A percentile compares a stretch with the other conserved stretches of the same genome.
phyloP scores from a whole-genome alignment of 1,140 invertebrate genomes.

The Uloborus diversus region DNA sequence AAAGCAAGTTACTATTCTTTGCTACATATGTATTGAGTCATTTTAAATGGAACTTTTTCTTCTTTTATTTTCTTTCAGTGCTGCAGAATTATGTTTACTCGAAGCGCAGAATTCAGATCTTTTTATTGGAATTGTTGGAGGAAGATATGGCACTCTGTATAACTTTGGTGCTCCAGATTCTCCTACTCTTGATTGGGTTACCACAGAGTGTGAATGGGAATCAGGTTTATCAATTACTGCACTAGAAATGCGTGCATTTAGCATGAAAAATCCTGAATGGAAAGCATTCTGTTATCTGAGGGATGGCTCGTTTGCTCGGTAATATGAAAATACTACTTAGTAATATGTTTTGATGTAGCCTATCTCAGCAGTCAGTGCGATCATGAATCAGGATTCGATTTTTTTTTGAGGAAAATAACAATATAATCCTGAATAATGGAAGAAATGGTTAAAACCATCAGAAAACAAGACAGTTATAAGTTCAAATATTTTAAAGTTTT shows the following conservation, averaged over 20 bases:
- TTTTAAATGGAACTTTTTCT: no score
- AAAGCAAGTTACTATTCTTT: no score
- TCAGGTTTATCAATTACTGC: conserved; percentile 67
- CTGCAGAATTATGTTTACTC: conserved; percentile 65
- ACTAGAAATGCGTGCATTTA: conserved; percentile 66
- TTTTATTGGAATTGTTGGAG: conserved; percentile 68
- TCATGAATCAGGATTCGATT: no score
- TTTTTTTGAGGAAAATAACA: conserved; percentile 56
- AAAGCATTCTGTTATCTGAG: conserved; percentile 67
- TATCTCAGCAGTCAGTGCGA: no score
- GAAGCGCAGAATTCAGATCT: conserved; percentile 66
- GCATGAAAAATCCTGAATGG: conserved; percentile 61
- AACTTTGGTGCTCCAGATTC: conserved; percentile 60
- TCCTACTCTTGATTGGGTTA: conserved; percentile 65
- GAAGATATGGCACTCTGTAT: conserved; percentile 63
- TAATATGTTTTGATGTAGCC: no score
- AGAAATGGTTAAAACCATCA: no score
- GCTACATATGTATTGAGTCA: no score
- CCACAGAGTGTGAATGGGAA: conserved; percentile 62
- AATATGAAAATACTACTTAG: no score
- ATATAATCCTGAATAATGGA: no score
- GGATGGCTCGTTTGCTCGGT: no score
- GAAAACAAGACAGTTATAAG: no score
- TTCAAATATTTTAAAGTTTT: no score
- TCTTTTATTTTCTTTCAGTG: conserved; percentile 52